Percentiles rank a stretch among this genome's conserved stretches.
Conservation (phyloP, 2,113 vertebrate species). For the Trogon melanurus region DNA sequence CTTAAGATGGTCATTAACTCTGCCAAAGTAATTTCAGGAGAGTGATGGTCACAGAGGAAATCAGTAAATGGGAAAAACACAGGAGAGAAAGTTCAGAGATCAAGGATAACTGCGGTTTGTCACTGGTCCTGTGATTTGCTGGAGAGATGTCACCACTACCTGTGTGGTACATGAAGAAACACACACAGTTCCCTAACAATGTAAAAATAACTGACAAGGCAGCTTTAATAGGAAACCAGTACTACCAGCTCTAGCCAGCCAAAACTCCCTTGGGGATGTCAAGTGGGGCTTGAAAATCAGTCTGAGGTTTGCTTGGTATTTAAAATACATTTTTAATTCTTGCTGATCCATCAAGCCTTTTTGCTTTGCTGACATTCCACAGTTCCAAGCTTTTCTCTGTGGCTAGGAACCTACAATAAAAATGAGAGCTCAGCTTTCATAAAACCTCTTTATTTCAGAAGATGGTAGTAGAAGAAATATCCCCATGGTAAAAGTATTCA, state of each 20-base stretch:
- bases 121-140: background rate
- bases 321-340: conserved; percentile 28
- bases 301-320: background rate
- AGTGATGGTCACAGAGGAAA: background rate
- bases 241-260: background rate
- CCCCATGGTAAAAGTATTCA: background rate
- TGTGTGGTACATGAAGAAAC: background rate
- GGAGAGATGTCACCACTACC: background rate
- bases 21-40: background rate
- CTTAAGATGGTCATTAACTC: background rate
- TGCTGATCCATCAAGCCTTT: conserved; percentile 25
- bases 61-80: background rate
- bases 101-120: background rate
- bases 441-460: background rate
- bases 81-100: background rate
- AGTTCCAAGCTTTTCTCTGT: background rate
- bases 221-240: conserved; percentile 14
- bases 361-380: background rate
- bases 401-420: conserved; percentile 4
- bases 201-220: conserved; percentile 6
- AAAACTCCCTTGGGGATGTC: background rate
- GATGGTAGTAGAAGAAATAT: background rate
- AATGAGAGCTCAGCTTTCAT: background rate
- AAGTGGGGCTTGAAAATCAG: background rate
- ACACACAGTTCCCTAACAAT: background rate